These are phyloP conservation scores for Macquaria australasica DNA, from an alignment of 2,113 vertebrate species.

Conservation along the genomic window DNA sequence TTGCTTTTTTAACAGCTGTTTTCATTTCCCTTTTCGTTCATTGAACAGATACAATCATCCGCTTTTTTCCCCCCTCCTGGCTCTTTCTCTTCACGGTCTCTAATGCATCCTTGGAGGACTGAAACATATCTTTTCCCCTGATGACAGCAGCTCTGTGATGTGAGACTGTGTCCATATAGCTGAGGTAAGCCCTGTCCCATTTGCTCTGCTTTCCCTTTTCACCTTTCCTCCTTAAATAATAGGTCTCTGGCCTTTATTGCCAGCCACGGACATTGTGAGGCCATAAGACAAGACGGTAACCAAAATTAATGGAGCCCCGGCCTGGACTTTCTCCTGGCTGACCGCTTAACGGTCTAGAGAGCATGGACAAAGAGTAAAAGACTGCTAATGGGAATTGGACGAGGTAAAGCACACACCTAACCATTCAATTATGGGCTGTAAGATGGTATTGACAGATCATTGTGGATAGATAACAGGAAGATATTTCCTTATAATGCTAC, in stretches of 20 bases:
- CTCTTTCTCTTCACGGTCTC: constrained; percentile 5
- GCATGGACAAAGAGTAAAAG: constrained; percentile 53
- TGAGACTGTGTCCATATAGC: constrained; percentile 47
- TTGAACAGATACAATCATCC: constrained; percentile 20
- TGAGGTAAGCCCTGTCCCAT: constrained; percentile 52
- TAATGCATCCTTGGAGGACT: constrained; percentile 36
- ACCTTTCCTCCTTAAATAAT: constrained; percentile 71
- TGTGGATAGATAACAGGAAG: constrained; percentile 37
- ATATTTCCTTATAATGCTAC: constrained; percentile 25
- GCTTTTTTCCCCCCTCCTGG: neutral
- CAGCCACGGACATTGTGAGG: constrained; percentile 61
- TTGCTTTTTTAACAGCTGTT: neutral
- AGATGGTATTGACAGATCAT: constrained; percentile 57
- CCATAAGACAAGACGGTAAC: constrained; percentile 72
- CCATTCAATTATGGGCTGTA: constrained; percentile 67
- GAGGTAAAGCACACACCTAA: constrained; percentile 56
- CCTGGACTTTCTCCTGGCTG: constrained; percentile 65
- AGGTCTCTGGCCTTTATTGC: constrained; percentile 61
- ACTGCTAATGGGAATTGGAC: constrained; percentile 72
- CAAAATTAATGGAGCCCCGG: constrained; percentile 74
- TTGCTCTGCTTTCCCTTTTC: constrained; percentile 54
- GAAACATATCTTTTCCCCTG: constrained; percentile 34
- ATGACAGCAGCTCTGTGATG: constrained; percentile 41
- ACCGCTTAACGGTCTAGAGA: constrained; percentile 69
- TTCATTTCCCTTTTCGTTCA: neutral